phyloP scores from a whole-genome alignment of 2,797 vertebrate genomes.

The Pitangus sulphuratus region DNA sequence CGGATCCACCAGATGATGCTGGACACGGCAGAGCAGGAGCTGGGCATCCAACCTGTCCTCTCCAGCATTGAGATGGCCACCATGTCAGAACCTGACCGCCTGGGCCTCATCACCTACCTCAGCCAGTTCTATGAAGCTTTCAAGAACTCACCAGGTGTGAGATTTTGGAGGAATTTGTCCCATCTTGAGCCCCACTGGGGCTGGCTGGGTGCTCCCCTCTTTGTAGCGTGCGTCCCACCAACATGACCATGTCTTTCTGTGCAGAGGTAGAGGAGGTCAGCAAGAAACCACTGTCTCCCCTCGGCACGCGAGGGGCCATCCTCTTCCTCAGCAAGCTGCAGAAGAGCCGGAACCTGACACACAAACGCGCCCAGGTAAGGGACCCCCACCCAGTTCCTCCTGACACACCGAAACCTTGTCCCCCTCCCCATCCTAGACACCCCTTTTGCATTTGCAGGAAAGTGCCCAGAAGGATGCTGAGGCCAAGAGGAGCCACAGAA shows the following conservation, averaged over 20 bases:
- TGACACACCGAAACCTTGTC: not conserved
- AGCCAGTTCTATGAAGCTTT: conserved; percentile 88
- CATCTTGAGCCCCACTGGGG: not conserved
- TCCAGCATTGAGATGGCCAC: conserved; percentile 82
- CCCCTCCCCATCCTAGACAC: not conserved
- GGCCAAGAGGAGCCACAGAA: conserved; percentile 22
- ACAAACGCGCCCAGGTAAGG: conserved; percentile 51
- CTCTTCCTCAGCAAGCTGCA: conserved; percentile 93
- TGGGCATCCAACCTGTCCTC: conserved; percentile 88
- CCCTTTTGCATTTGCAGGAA: not conserved
- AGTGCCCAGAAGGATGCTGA: conserved; percentile 11
- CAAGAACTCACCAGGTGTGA: conserved; percentile 73
- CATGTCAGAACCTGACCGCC: conserved; percentile 79
- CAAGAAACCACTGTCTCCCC: conserved; percentile 64
- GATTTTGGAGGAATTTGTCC: not conserved
- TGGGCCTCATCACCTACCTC: conserved; percentile 92
- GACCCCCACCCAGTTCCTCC: rapidly evolving
- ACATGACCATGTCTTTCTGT: not conserved
- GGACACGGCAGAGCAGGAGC: conserved; percentile 83
- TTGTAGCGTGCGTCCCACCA: not conserved
- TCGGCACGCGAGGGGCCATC: conserved; percentile 79
- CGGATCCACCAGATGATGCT: conserved; percentile 84
- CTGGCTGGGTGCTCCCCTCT: not conserved
- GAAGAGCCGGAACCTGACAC: conserved; percentile 62
- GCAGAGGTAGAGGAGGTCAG: conserved; percentile 67